Base-by-base conservation (phyloP, 2,888 invertebrate species). In the Lottia gigantea region DNA sequence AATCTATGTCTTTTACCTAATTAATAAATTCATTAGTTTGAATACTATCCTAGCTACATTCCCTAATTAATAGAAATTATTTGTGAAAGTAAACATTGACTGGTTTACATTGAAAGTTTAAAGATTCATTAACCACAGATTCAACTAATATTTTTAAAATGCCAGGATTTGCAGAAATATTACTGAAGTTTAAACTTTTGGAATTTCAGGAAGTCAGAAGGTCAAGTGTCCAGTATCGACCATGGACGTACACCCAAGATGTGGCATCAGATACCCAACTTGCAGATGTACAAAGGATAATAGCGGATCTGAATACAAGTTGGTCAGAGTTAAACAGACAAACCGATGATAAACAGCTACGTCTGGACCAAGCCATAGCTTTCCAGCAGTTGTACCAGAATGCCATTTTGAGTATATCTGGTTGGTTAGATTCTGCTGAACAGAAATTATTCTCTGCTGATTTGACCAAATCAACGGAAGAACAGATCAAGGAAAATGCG, bases 381-480 rank as follows among this genome's bases (percentile, higher is more conserved):
- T 83, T 84, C 75, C 86, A 86, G 77, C 83, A 84, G 75, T 80
- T 80, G 63, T 86, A 84, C 74, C 84, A 85, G 74, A 81, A 84
- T 68, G 82, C 83, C 0, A 71, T 86, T 25, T 74, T 80, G 40
- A 79, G 79, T 68, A 80, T 86, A 45, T 85, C 86, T 7, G 73
- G 75, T 40, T 86, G 85, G 85, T 75, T 87, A 49, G 87, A 87
- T 72, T 73, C 80, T 12, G 80, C 85, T 2, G 84, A 87, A 70
- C 80, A 80, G 61, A 81, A 81, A 45, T 76, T 86, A 64, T 80
- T 82, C 62, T 71, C 80, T 66, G 76, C 79, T 61, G 78, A 78
- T 26, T 65, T 77, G 16, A 76, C 81, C 67, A 72, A 73, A 74
- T 75, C 79, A 46, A 75, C 81, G 8, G 81, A 83, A 64, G 78